These are phyloP conservation scores for Brachionus angularis DNA, from an alignment of 1,140 invertebrate species.

Conservation along the genomic window DNA sequence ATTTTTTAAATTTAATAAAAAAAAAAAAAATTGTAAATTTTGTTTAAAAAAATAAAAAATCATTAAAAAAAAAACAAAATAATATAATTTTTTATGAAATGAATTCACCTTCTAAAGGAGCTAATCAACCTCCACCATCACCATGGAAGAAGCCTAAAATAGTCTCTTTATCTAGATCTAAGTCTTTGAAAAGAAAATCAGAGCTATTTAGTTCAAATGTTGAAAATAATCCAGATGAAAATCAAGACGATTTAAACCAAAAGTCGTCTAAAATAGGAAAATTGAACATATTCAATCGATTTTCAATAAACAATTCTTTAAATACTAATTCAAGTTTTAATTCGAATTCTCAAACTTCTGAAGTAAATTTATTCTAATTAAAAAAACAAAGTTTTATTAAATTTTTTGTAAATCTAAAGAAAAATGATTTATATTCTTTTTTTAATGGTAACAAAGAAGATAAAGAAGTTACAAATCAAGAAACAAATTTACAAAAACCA, in stretches of 20 bases:
- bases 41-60: too few relatives aligned
- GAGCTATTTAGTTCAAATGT: background rate
- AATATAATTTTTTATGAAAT: too few relatives aligned
- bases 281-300: conserved; percentile 12
- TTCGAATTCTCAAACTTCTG: background rate
- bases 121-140: conserved; percentile 29
- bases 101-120: too few relatives aligned
- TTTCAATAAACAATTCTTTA: background rate
- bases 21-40: too few relatives aligned
- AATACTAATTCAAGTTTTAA: background rate
- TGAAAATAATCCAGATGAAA: background rate
- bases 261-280: background rate
- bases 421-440: conserved; percentile 5
- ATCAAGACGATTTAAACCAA: conserved; percentile 14
- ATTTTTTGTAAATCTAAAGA: too few relatives aligned
- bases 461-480: background rate
- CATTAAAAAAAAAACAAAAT: too few relatives aligned
- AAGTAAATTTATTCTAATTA: too few relatives aligned
- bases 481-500: background rate
- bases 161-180: conserved; percentile 7
- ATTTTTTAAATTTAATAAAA: too few relatives aligned
- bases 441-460: conserved; percentile 12
- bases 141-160: conserved; percentile 43
- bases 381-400: too few relatives aligned
- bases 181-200: conserved; percentile 31